These are phyloP conservation scores for Telmatherina bonti DNA, from an alignment of 2,797 vertebrate species.

Conservation along the genomic window DNA sequence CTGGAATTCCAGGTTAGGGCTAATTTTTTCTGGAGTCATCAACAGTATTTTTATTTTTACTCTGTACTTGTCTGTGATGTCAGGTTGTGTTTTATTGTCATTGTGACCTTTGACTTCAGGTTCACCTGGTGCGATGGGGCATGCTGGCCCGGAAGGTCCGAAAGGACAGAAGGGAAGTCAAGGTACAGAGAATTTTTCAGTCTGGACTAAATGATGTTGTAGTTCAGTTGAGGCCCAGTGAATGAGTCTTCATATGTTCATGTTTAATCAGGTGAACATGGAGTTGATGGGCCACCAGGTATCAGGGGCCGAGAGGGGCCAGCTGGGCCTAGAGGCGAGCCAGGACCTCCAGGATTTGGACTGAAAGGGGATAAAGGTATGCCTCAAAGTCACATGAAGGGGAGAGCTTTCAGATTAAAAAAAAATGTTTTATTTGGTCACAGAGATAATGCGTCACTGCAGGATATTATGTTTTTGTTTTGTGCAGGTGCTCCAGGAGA, in stretches of 20 bases:
- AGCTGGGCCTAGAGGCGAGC: conserved; percentile 89
- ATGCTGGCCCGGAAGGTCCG: conserved; percentile 87
- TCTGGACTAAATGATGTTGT: neutral
- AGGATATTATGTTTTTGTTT: conserved; percentile 25
- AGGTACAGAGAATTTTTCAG: conserved; percentile 78
- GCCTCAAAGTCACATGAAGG: neutral
- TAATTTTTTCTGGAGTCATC: neutral
- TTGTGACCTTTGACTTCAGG: conserved; percentile 77
- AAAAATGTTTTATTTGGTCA: neutral
- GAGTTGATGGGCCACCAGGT: conserved; percentile 88
- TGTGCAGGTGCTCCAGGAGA: conserved; percentile 85
- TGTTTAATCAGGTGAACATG: conserved; percentile 88
- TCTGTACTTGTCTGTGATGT: neutral
- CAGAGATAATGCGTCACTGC: neutral
- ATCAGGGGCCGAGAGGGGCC: conserved; percentile 91
- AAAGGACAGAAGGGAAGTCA: conserved; percentile 94
- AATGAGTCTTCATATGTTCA: conserved; percentile 15
- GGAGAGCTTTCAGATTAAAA: neutral
- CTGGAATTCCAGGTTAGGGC: conserved; percentile 88
- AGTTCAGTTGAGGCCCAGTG: neutral
- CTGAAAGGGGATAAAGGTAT: conserved; percentile 93
- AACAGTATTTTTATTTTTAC: neutral
- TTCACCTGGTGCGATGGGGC: conserved; percentile 85
- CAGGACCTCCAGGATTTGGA: conserved; percentile 87
- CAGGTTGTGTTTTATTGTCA: conserved; percentile 18